A percentile compares a stretch with the other conserved stretches of the same genome.
These are phyloP conservation scores for Globia sparganii DNA, from an alignment of 2,888 invertebrate genomes.

Conservation along the genomic window DNA sequence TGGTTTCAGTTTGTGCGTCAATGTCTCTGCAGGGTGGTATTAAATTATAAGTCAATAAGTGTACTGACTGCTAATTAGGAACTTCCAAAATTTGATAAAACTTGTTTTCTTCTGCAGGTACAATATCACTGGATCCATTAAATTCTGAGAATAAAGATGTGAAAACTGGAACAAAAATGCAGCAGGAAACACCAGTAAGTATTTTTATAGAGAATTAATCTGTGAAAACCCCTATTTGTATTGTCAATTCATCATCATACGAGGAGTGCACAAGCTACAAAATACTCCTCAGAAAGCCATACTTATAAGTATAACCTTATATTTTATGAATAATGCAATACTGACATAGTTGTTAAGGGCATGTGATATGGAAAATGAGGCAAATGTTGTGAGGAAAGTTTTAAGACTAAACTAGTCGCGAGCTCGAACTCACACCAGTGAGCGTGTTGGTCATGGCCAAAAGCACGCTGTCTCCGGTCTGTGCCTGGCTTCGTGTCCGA, in stretches of 20 bases:
- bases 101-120: constrained; percentile 37
- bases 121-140: constrained; percentile 62
- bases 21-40: no score
- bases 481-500: no score
- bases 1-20: no score
- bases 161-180: constrained; percentile 24
- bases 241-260: not conserved
- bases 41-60: not conserved
- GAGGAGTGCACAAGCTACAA: not conserved
- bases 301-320: not conserved
- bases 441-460: no score
- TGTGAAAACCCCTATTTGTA: not conserved
- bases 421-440: no score
- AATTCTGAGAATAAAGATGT: constrained; percentile 45
- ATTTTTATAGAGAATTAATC: not conserved
- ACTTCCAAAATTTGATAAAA: not conserved
- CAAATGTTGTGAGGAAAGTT: no score
- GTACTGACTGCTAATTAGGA: not conserved
- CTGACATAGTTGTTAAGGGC: not conserved
- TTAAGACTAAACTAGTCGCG: no score
- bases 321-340: not conserved
- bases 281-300: not conserved
- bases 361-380: no score
- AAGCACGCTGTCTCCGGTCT: no score
- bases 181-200: constrained; percentile 46